phyloP scores from a whole-genome alignment of 1,140 invertebrate genomes.

The Drosophila simulans region DNA sequence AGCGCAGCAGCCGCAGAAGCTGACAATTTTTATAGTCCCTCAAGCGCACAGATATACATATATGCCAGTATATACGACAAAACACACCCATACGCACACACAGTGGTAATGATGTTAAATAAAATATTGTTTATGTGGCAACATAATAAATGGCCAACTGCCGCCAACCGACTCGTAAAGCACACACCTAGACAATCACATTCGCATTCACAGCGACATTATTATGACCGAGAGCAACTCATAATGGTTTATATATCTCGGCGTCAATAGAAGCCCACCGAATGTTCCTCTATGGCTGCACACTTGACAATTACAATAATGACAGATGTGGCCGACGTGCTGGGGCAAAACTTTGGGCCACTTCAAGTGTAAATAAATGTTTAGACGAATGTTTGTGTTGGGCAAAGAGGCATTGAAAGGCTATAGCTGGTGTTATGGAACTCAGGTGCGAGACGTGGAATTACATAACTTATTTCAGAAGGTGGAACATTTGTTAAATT shows the following conservation, averaged over 20 bases:
- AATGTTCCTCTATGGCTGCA: slow-evolving; percentile 27
- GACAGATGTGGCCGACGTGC: slow-evolving; percentile 63
- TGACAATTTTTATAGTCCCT: slow-evolving; percentile 79
- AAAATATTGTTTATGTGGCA: slow-evolving; percentile 82
- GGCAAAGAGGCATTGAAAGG: slow-evolving; percentile 20
- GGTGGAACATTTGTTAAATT: background rate
- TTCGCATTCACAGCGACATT: slow-evolving; percentile 50
- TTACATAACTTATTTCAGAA: slow-evolving; percentile 6
- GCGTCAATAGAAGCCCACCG: slow-evolving; percentile 41
- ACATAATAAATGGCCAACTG: slow-evolving; percentile 80
- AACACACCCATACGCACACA: slow-evolving; percentile 6
- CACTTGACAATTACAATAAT: slow-evolving; percentile 69
- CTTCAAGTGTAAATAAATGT: slow-evolving; percentile 52
- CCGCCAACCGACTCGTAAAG: slow-evolving; percentile 72
- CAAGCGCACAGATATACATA: slow-evolving; percentile 10
- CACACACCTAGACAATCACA: slow-evolving; percentile 52
- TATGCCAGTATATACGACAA: background rate
- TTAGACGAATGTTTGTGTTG: slow-evolving; percentile 42
- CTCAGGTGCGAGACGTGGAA: slow-evolving; percentile 3
- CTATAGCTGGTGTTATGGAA: slow-evolving; percentile 2
- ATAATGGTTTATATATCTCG: slow-evolving; percentile 61
- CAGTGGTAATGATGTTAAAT: slow-evolving; percentile 77
- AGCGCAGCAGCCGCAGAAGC: slow-evolving; percentile 57
- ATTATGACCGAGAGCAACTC: slow-evolving; percentile 55
- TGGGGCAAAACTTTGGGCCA: slow-evolving; percentile 31